phyloP scores from a whole-genome alignment of 2,113 vertebrate species.

The Eulemur rufifrons region DNA sequence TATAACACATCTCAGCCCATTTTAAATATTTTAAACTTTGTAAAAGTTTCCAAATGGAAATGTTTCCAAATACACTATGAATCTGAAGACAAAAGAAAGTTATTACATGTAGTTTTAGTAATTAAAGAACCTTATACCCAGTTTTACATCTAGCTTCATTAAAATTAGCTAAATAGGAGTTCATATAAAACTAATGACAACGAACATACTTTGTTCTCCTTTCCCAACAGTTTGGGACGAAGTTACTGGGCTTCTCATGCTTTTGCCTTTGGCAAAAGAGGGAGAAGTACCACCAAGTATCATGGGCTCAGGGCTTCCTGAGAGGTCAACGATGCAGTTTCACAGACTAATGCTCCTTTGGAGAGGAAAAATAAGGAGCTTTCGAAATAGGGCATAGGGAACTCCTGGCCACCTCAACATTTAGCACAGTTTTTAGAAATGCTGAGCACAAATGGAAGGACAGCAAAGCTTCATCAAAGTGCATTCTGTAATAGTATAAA shows the following conservation, averaged over 20 bases:
- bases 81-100: neutral
- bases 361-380: neutral
- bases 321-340: neutral
- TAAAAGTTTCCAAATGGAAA: neutral
- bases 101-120: neutral
- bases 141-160: neutral
- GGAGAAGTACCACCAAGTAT: neutral
- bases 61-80: neutral
- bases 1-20: neutral
- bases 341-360: accelerated
- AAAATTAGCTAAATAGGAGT: neutral
- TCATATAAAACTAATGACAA: neutral
- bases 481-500: accelerated
- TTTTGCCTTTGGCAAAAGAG: neutral
- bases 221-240: neutral
- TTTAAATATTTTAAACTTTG: neutral
- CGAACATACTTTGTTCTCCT: neutral
- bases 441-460: neutral
- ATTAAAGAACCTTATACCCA: neutral
- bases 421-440: neutral
- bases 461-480: neutral
- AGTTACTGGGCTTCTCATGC: neutral
- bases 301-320: neutral
- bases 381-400: neutral
- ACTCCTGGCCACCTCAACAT: neutral